A percentile compares a stretch with the other conserved stretches of the same genome.
Conservation (phyloP, 2,797 vertebrate genomes). For the Aldrovandia affinis region DNA sequence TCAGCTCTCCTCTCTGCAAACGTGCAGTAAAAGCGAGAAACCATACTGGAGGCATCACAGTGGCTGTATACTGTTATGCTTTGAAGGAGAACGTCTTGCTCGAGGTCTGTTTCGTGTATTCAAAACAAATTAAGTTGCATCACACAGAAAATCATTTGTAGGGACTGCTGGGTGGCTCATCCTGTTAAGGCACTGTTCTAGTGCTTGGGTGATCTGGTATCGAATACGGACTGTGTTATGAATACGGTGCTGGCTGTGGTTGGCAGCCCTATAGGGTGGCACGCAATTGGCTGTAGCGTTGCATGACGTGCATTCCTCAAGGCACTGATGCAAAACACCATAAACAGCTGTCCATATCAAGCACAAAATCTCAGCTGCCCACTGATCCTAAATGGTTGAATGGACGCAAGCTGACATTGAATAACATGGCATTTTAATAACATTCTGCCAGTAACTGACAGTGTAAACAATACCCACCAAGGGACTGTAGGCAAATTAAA, state of each 20-base stretch:
- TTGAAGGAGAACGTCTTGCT: neutral
- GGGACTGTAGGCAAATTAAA: constrained; percentile 28
- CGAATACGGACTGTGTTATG: too few species aligned
- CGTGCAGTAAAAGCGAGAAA: neutral
- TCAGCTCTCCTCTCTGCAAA: neutral
- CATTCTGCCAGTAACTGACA: neutral
- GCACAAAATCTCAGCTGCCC: neutral
- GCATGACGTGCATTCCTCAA: neutral
- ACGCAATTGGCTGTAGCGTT: too few species aligned
- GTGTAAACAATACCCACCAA: neutral
- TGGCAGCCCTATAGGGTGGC: too few species aligned
- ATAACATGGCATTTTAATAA: constrained; percentile 6
- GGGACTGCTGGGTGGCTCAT: too few species aligned
- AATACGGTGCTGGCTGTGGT: too few species aligned
- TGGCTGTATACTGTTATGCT: neutral
- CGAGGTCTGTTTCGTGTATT: neutral
- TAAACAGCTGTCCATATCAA: neutral
- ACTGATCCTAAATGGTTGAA: neutral
- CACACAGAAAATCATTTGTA: too few species aligned
- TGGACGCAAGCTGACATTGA: neutral
- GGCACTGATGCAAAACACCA: neutral
- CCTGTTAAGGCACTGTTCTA: too few species aligned
- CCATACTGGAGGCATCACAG: neutral
- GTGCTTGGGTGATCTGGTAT: too few species aligned
- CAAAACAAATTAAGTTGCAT: neutral